Evolutionary conservation across 1,140 invertebrate genomes (phyloP).

Genomic region (Phymastichus coffea): DNA sequence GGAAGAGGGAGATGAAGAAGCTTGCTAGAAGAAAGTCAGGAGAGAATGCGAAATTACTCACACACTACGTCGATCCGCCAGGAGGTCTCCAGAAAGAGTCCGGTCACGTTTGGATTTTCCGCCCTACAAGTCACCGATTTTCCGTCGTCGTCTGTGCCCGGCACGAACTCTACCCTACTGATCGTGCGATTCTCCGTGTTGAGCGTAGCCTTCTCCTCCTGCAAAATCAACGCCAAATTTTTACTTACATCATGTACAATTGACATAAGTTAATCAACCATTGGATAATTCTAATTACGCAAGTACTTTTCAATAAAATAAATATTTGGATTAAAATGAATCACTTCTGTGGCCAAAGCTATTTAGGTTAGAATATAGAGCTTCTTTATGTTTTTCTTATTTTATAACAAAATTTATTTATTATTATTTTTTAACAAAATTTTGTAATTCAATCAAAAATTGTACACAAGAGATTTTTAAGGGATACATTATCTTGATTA

Average conservation of each 20-base stretch:
- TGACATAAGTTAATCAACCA: too few relatives aligned
- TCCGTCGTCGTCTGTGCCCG: constrained; percentile 70
- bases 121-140: constrained; percentile 71
- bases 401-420: too few relatives aligned
- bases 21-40: background rate
- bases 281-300: too few relatives aligned
- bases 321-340: too few relatives aligned
- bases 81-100: constrained; percentile 75
- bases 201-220: constrained; percentile 67
- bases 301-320: too few relatives aligned
- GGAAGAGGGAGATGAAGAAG: background rate
- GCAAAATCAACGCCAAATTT: constrained; percentile 35
- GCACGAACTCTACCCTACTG: constrained; percentile 76
- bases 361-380: too few relatives aligned
- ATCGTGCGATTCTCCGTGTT: constrained; percentile 76
- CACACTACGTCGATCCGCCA: constrained; percentile 87
- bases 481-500: too few relatives aligned
- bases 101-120: constrained; percentile 79
- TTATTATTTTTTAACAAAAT: too few relatives aligned
- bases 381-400: too few relatives aligned
- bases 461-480: too few relatives aligned
- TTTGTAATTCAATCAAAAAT: too few relatives aligned
- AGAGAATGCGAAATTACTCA: constrained; percentile 62
- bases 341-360: too few relatives aligned
- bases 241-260: constrained; percentile 4